Base-by-base conservation (phyloP, 1,140 invertebrate species). In the Aphelenchoides besseyi region DNA sequence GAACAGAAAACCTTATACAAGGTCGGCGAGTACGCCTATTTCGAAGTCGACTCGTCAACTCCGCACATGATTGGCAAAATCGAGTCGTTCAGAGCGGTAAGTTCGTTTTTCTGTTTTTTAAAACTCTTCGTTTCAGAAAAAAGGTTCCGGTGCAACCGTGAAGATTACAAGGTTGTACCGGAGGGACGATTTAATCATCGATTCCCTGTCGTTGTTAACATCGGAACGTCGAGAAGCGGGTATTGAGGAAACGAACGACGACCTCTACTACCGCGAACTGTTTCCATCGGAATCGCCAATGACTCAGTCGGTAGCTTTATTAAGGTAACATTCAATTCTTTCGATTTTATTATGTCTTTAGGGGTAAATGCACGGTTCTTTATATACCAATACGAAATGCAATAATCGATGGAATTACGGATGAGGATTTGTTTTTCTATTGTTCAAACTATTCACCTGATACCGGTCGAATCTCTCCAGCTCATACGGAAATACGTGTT, bases 401-500 rank as follows among this genome's bases (percentile, higher is more conserved):
- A 2, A 28, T 79, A 2, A 59, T 75, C 52, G 78, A 80, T 33
- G 55, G 68, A 8, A 59, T 74, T 35, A 48, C 81, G 8, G 28
- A 23, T 2, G 35, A 72, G 32, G 86, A 87, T 76, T 78, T 84
- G 18, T 88, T 87, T 75, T 88, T 88, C 82, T 88, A 86, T 79
- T 87, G 88, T 71, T 84, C 89, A 66, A 86, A 86, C 66, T 89
- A 88, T 79, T 89, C 89, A 75, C 88, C 88, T 41, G 88, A 89
- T 81, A 89, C 87, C 69, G 86, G 88, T 80, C 88, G 89, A 84
- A 88, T 90, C 87, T 90, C 90, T 85, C 89, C 91, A 85, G 92
- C 92, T 85, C 92, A 94, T 88, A 92, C 92, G 85, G 92, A 94
- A 88, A 95, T 95, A 86, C 89, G 93, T 88, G 92, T 95, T 87